phyloP scores from a whole-genome alignment of 2,888 invertebrate species.

The Pseudococcus jackbeardsleyi region DNA sequence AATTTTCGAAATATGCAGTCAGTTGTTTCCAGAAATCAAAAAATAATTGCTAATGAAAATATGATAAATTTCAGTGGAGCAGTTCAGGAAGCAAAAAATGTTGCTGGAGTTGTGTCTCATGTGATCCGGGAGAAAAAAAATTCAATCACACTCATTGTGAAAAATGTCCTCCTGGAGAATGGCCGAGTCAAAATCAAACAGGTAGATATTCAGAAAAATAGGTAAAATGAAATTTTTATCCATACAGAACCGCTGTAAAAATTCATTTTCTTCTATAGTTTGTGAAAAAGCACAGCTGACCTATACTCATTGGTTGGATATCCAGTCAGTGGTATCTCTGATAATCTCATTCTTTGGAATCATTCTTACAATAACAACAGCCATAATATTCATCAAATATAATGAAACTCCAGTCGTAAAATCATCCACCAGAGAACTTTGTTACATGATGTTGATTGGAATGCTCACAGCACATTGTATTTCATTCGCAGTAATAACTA shows the following conservation, averaged over 20 bases:
- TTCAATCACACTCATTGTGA: constrained; percentile 75
- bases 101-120: constrained; percentile 70
- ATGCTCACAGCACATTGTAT: constrained; percentile 74
- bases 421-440: constrained; percentile 77
- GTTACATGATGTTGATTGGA: constrained; percentile 80
- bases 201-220: background rate
- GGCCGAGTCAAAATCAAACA: constrained; percentile 73
- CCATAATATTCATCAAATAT: constrained; percentile 76
- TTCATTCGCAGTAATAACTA: constrained; percentile 77
- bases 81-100: background rate
- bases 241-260: too few species aligned
- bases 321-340: constrained; percentile 76
- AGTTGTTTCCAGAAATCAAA: too few species aligned
- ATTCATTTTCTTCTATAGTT: constrained; percentile 69
- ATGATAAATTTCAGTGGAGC: background rate
- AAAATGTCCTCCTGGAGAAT: constrained; percentile 76
- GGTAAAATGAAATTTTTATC: too few species aligned
- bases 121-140: constrained; percentile 47
- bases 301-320: constrained; percentile 76
- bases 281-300: constrained; percentile 76
- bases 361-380: constrained; percentile 75
- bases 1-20: too few species aligned
- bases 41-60: background rate
- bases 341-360: constrained; percentile 77
- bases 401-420: constrained; percentile 85